Evolutionary conservation across 2,113 vertebrate genomes (phyloP).

Genomic region (Chionodraco myersi): DNA sequence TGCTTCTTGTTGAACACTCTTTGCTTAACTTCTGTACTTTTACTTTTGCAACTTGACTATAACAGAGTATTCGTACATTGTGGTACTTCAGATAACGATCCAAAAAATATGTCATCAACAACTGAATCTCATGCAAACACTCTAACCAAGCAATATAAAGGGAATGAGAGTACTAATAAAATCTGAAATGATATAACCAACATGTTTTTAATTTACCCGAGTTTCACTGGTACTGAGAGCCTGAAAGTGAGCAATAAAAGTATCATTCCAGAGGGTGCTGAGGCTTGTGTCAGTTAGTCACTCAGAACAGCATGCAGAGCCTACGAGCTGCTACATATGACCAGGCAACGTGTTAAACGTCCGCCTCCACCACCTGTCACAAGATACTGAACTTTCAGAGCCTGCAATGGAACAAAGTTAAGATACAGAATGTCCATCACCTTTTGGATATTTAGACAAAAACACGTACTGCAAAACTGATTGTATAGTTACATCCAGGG

Average conservation of each 20-base stretch:
- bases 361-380: slow-evolving; percentile 13
- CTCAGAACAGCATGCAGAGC: slow-evolving; percentile 37
- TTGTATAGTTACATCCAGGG: background rate
- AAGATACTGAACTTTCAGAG: slow-evolving; percentile 8
- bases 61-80: background rate
- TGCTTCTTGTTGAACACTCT: no score
- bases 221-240: background rate
- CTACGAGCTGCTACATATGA: background rate
- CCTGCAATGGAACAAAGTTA: background rate
- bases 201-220: background rate
- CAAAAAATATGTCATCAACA: background rate
- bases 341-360: slow-evolving; percentile 32
- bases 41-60: background rate
- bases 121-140: background rate
- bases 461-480: background rate
- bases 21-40: background rate
- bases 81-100: background rate
- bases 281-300: slow-evolving; percentile 40
- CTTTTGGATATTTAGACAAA: background rate
- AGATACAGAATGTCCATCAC: background rate
- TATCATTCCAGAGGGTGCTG: slow-evolving; percentile 38
- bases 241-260: slow-evolving; percentile 34
- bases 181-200: background rate
- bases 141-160: background rate
- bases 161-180: background rate